phyloP scores from a whole-genome alignment of 2,113 vertebrate genomes.

The Scalopus aquaticus region DNA sequence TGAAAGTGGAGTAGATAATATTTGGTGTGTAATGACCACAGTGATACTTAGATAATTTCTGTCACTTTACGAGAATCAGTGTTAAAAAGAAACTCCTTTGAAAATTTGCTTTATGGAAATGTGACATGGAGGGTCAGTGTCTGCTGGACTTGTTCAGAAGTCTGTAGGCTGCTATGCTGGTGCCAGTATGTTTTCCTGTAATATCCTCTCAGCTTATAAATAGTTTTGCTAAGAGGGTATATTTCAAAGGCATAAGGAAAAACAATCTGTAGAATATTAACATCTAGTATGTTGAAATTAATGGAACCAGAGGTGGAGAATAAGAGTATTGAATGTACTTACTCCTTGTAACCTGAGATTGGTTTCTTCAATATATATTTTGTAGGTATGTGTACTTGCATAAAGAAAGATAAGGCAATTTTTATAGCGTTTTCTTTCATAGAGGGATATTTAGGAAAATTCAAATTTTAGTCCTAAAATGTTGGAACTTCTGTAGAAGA shows the following conservation, averaged over 20 bases:
- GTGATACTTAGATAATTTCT: not conserved
- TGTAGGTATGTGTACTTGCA: not conserved
- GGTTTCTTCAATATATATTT: not conserved
- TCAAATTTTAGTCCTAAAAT: slow-evolving; percentile 20
- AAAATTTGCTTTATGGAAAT: no score
- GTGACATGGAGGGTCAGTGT: not conserved
- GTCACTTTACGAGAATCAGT: not conserved
- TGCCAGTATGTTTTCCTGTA: not conserved
- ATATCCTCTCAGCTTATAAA: slow-evolving; percentile 40
- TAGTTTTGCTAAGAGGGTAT: slow-evolving; percentile 34
- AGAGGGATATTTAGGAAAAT: slow-evolving; percentile 21
- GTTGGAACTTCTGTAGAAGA: slow-evolving; percentile 25
- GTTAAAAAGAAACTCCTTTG: no score
- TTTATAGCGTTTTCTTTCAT: not conserved
- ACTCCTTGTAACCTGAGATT: not conserved
- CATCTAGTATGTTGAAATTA: not conserved
- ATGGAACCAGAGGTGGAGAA: not conserved
- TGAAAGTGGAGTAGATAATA: not conserved
- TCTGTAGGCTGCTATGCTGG: not conserved
- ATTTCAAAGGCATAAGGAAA: slow-evolving; percentile 11
- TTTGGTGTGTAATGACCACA: not conserved
- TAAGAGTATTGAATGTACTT: not conserved
- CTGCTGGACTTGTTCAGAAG: slow-evolving; percentile 16
- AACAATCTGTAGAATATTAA: not conserved
- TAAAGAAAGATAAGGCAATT: not conserved